Conservation (phyloP, 92 coral and sea anemone genomes). For the Epizoanthus rinbou region DNA sequence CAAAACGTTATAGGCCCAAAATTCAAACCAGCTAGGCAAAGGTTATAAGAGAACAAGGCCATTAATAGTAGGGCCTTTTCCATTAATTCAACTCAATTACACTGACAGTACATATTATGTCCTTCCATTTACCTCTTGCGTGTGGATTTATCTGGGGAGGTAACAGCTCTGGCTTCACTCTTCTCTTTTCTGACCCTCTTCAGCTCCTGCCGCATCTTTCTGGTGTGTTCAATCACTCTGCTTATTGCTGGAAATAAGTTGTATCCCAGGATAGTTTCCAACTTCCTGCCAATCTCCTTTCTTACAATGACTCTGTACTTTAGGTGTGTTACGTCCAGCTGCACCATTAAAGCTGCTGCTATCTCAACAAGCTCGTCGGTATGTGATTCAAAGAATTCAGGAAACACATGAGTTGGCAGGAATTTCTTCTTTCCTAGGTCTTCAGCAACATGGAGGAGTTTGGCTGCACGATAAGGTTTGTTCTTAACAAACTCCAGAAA, state of each 20-base stretch:
- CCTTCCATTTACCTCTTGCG: too few relatives aligned
- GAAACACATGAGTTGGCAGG: slow-evolving; percentile 34
- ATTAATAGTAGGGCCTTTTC: too few relatives aligned
- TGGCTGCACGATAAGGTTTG: slow-evolving; percentile 18
- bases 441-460: slow-evolving; percentile 30
- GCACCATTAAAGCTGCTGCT: slow-evolving; percentile 2
- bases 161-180: too few relatives aligned
- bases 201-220: background rate
- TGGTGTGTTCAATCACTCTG: background rate
- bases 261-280: slow-evolving; percentile 27
- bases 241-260: slow-evolving; percentile 37
- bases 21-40: too few relatives aligned
- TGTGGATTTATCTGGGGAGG: too few relatives aligned
- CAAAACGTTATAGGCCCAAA: too few relatives aligned
- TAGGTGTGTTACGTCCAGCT: slow-evolving; percentile 14
- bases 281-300: slow-evolving; percentile 38
- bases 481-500: slow-evolving; percentile 32
- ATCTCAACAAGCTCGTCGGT: background rate
- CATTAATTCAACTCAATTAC: too few relatives aligned
- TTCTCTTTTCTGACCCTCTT: background rate
- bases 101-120: too few relatives aligned
- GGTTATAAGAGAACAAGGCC: too few relatives aligned
- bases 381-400: slow-evolving; percentile 21
- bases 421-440: slow-evolving; percentile 32
- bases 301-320: slow-evolving; percentile 21